Conservation (phyloP, 2,888 invertebrate genomes). For the Hartigia nigra region DNA sequence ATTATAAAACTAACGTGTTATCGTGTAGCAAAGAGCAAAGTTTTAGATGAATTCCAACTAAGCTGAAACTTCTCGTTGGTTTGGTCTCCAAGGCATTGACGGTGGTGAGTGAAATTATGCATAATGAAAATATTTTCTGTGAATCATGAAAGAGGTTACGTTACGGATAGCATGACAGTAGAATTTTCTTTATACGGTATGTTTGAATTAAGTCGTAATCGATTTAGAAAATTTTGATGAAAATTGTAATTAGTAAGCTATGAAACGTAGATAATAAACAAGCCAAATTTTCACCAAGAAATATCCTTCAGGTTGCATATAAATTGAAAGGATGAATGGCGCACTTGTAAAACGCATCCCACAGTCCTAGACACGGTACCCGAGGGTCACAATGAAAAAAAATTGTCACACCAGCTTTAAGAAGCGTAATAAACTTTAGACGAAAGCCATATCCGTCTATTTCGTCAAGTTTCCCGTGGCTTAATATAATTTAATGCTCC, state of each 20-base stretch:
- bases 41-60: background rate
- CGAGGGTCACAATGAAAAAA: background rate
- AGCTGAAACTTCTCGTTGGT: background rate
- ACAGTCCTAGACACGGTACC: too few species aligned
- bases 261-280: too few species aligned
- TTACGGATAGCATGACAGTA: too few species aligned
- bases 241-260: background rate
- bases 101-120: background rate
- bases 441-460: background rate
- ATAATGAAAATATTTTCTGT: background rate
- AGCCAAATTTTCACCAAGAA: background rate
- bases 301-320: background rate
- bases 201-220: background rate
- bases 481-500: background rate
- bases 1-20: background rate
- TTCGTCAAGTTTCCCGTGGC: background rate
- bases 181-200: too few species aligned
- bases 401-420: background rate
- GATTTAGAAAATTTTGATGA: background rate
- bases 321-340: background rate
- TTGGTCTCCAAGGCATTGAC: background rate
- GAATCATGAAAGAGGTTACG: too few species aligned
- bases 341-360: background rate
- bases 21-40: background rate
- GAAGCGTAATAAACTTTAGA: background rate